These are phyloP conservation scores for Meles meles DNA, from an alignment of 2,113 vertebrate genomes.

Conservation along the genomic window DNA sequence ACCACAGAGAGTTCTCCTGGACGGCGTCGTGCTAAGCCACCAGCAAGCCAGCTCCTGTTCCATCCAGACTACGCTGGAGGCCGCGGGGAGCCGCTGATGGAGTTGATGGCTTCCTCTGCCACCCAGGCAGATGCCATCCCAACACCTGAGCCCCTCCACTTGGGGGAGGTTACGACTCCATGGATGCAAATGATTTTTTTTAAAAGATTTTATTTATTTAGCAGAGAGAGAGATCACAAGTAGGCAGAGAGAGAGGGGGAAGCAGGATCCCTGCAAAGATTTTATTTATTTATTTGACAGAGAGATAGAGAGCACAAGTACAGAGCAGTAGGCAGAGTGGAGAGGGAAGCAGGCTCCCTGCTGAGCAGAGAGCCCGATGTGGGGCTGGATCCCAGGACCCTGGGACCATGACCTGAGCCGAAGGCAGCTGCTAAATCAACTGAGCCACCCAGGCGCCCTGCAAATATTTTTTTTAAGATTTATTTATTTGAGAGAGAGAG, in stretches of 20 bases:
- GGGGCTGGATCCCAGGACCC: too few relatives aligned
- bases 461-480: background rate
- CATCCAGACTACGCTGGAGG: background rate
- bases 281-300: background rate
- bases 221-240: background rate
- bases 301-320: background rate
- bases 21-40: background rate
- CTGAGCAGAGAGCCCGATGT: too few relatives aligned
- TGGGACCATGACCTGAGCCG: too few relatives aligned
- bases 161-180: background rate
- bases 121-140: background rate
- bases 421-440: too few relatives aligned
- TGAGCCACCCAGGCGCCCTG: too few relatives aligned
- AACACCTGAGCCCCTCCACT: background rate
- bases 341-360: too few relatives aligned
- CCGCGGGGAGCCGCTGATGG: accelerated
- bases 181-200: background rate
- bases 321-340: too few relatives aligned
- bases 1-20: background rate
- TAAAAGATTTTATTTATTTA: background rate
- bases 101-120: background rate
- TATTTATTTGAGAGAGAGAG: background rate
- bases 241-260: too few relatives aligned
- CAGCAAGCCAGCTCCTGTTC: background rate
- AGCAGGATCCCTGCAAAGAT: background rate